Percentiles rank a stretch among this genome's conserved stretches.
These are phyloP conservation scores for Hyles euphorbiae DNA, from an alignment of 1,140 invertebrate genomes.

Conservation along the genomic window DNA sequence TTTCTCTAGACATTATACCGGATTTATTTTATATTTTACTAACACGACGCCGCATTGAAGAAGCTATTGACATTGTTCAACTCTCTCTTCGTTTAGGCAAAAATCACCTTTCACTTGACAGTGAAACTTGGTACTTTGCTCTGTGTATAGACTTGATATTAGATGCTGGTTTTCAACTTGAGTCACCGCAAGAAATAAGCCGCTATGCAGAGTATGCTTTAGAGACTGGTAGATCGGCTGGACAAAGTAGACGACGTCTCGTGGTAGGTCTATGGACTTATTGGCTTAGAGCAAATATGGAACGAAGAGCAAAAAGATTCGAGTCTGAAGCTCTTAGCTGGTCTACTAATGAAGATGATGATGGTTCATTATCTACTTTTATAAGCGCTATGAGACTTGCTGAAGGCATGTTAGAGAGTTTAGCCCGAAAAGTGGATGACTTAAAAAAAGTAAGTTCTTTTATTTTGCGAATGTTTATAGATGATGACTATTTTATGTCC, in stretches of 20 bases:
- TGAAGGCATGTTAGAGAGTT: conserved; percentile 63
- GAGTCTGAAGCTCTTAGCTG: conserved; percentile 56
- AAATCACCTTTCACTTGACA: conserved; percentile 35
- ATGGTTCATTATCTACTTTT: conserved; percentile 39
- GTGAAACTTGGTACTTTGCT: conserved; percentile 67
- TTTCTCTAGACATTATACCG: conserved; percentile 61
- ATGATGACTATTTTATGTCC: too few relatives aligned
- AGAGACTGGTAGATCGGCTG: conserved; percentile 28
- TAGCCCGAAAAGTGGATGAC: conserved; percentile 62
- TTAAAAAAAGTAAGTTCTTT: conserved; percentile 47
- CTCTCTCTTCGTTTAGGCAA: conserved; percentile 40
- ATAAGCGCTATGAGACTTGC: conserved; percentile 55
- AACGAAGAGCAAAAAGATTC: conserved; percentile 48
- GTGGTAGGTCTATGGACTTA: conserved; percentile 59
- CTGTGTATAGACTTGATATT: conserved; percentile 68
- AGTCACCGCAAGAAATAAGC: conserved; percentile 53
- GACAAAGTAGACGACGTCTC: conserved; percentile 42
- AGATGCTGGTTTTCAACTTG: conserved; percentile 65
- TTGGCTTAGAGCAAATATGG: conserved; percentile 49
- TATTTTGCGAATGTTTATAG: too few relatives aligned
- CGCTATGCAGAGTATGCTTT: conserved; percentile 47
- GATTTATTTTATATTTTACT: conserved; percentile 61
- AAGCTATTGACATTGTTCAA: conserved; percentile 54
- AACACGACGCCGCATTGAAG: conserved; percentile 51
- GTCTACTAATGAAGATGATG: conserved; percentile 33